Evolutionary conservation across 1,140 invertebrate genomes (phyloP).

Genomic region (Harlomillsia oculata): DNA sequence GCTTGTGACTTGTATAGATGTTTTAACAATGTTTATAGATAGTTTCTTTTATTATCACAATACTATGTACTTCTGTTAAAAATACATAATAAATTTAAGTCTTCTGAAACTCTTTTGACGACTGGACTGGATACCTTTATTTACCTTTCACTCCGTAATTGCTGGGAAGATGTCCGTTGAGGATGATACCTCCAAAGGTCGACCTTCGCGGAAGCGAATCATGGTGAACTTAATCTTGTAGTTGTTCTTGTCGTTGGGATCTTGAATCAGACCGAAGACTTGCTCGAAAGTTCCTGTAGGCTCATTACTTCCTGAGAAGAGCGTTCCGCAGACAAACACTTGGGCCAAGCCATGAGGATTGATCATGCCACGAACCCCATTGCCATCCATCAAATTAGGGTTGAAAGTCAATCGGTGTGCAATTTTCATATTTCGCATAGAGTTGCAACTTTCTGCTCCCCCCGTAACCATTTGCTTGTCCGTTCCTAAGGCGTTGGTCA

Average conservation of each 20-base stretch:
- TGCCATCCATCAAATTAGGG: conserved; percentile 49
- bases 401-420: conserved; percentile 49
- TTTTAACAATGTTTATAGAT: no score
- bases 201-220: conserved; percentile 11
- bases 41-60: no score
- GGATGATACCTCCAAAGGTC: neutral
- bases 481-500: conserved; percentile 32
- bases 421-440: conserved; percentile 39
- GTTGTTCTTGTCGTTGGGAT: conserved; percentile 50
- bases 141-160: no score
- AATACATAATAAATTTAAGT: no score
- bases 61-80: no score
- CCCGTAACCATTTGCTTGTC: conserved; percentile 34
- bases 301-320: conserved; percentile 43
- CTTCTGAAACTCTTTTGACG: no score
- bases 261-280: conserved; percentile 49
- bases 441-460: conserved; percentile 38
- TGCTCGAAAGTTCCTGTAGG: conserved; percentile 58
- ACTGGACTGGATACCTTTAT: no score
- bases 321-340: conserved; percentile 51
- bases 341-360: conserved; percentile 52
- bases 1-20: no score
- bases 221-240: conserved; percentile 51
- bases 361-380: conserved; percentile 43
- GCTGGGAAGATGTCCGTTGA: neutral